Base-by-base conservation (phyloP, 2,113 vertebrate genomes). In the Etheostoma cragini region DNA sequence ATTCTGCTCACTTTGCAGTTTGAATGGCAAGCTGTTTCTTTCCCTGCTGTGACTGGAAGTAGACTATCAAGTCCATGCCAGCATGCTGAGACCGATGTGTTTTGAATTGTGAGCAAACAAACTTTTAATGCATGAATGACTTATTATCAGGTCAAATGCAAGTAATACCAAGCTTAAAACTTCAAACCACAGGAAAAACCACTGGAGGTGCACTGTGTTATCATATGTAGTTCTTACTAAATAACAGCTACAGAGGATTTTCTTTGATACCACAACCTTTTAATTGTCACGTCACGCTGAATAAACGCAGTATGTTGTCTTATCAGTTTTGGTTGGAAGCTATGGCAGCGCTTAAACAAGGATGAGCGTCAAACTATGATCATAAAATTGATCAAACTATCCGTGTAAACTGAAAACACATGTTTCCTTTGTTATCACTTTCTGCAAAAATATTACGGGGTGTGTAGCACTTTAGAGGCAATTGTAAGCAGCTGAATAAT, bases 41-140 rank as follows among this genome's bases (percentile, higher is more conserved):
- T 47, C 62, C 86, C 86, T n/a, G 84, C 88, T 83, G 90, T 63
- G 79, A 73, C 80, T 85, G 89, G 80, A 82, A 87, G 88, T 72
- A 87, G 73, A 88, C 89, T 88, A 91, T 87, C 85, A 84, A 66
- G 90, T 84, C 82, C 80, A 81, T 24, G 77, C 88, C 80, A 54
- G 78, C 76, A 61, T 81, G 80, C 78, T 0, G 33, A 76, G 75
- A 91, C 89, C 87, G 65, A 88, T 90, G 91, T 78, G 78, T 89
- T 91, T 84, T 88, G 82, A 88, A 78, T 87, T 88, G 88, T 58
- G 88, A 81, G 82, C 82, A 91, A 91, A 88, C 82, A 89, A 86
- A 88, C 87, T 87, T 88, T 90, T 86, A 80, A 88, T 80, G 90
- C 87, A 81, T 81, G 81, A 91, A 26, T 75, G 75, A 33, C 64